phyloP scores from a whole-genome alignment of 2,888 invertebrate species.

The Pedicia rivosa region DNA sequence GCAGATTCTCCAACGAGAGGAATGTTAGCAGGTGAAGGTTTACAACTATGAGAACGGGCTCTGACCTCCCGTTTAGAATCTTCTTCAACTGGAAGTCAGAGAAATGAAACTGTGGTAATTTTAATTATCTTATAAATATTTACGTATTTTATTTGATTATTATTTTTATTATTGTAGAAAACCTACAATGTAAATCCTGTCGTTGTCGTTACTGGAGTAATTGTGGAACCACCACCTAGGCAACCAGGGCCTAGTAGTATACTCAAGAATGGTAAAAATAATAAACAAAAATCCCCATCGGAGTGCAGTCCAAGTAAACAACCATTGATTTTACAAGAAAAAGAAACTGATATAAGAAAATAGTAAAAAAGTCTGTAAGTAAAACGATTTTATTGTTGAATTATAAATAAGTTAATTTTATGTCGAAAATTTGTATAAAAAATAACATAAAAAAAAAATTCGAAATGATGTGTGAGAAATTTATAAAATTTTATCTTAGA shows the following conservation, averaged over 20 bases:
- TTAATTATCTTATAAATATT: too few species aligned
- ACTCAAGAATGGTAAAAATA: slow-evolving; percentile 12
- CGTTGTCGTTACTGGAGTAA: slow-evolving; percentile 13
- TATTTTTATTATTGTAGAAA: slow-evolving; percentile 18
- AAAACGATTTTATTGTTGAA: too few species aligned
- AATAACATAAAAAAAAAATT: too few species aligned
- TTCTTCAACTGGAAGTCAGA: slow-evolving; percentile 1
- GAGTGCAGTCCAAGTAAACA: slow-evolving; percentile 21
- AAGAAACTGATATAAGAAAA: too few species aligned
- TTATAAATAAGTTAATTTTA: too few species aligned
- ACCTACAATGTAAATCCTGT: slow-evolving; percentile 31
- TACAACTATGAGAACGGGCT: slow-evolving; percentile 38
- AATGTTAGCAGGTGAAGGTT: slow-evolving; percentile 17
- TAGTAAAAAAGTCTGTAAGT: too few species aligned
- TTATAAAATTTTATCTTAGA: too few species aligned
- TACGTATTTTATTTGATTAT: slow-evolving; percentile 5
- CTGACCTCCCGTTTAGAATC: slow-evolving; percentile 26
- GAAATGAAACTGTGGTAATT: slow-evolving; percentile 7
- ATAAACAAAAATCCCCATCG: slow-evolving; percentile 1
- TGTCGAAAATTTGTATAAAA: too few species aligned
- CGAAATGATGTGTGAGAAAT: too few species aligned
- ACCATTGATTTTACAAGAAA: slow-evolving; percentile 21
- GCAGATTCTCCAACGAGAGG: slow-evolving; percentile 17
- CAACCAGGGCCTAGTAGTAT: slow-evolving; percentile 31
- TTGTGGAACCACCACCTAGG: slow-evolving; percentile 16